Base-by-base conservation (phyloP, 2,888 invertebrate genomes). In the Volucella inflata region DNA sequence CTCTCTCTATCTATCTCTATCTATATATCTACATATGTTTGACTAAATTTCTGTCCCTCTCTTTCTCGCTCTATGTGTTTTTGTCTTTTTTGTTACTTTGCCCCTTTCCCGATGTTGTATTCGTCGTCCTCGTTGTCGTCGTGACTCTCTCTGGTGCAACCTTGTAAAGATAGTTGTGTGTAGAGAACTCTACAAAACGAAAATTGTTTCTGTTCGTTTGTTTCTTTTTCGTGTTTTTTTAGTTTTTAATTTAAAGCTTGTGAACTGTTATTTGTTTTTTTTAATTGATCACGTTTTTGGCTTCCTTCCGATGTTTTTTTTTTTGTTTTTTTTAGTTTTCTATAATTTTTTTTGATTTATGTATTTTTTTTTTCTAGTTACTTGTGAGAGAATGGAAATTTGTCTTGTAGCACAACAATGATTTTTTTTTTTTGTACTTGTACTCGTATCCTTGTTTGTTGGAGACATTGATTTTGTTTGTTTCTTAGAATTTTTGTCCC, bases 381-480 rank as follows among this genome's bases (percentile, higher is more conserved):
- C 53, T 81, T 85, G 76, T 85, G 81, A 85, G 81, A 76, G 84
- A 84, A 84, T 84, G 84, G 50, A 84, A 84, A 85, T 76, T 85
- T 85, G 76, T 85, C 30, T 85, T 77, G 81, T 85, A 85, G 85
- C 85, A 85, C 85, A 81, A 85, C 85, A 81, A 85, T 85, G 81
- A 81, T 85, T 76, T 85, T 85, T 78, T 78, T 71, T 64, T 67
- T 76, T 74, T 68, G 55, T 57, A 16, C 51, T 60, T 14, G 68
- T 57, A 67, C 64, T 70, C 57, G 59, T 76, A 57, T 74, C 53
- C 60, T 85, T 67, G 84, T 80, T 84, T 84, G 76, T 80, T 85
- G 81, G 67, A 81, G 67, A 85, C 76, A 85, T 81, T 85, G 72
- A 85, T 85, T 85, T 85, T 85, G 85, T 85, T 85, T 85, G 85